phyloP scores from a whole-genome alignment of 2,888 invertebrate genomes.

The Anaspis maculata region DNA sequence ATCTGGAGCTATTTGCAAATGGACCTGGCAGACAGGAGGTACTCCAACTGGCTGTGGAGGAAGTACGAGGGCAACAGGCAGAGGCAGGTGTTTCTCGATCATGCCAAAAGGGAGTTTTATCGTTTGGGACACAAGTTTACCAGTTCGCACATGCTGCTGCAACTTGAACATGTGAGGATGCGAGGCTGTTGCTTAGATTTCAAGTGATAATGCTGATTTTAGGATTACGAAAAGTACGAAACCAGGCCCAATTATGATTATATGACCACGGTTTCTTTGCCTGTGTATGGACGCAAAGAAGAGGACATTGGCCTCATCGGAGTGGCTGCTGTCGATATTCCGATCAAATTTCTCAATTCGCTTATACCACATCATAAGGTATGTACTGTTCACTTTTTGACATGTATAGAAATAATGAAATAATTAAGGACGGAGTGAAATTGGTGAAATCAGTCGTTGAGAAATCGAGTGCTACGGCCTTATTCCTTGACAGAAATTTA shows the following conservation, averaged over 20 bases:
- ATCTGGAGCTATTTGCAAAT: slow-evolving; percentile 96
- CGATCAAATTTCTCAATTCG: slow-evolving; percentile 80
- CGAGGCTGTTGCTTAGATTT: slow-evolving; percentile 4
- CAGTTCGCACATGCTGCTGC: slow-evolving; percentile 25
- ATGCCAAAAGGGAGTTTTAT: slow-evolving; percentile 44
- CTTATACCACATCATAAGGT: slow-evolving; percentile 82
- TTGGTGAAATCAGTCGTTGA: too few species aligned
- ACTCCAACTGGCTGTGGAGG: slow-evolving; percentile 87
- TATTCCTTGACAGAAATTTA: too few species aligned
- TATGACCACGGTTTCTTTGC: slow-evolving; percentile 89
- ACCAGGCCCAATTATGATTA: slow-evolving; percentile 60
- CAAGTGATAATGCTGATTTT: slow-evolving; percentile 5
- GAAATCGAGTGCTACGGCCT: too few species aligned
- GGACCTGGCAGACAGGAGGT: slow-evolving; percentile 83
- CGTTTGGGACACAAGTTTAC: slow-evolving; percentile 22
- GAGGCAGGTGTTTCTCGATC: slow-evolving; percentile 61
- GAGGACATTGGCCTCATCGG: slow-evolving; percentile 71
- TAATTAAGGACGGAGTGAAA: too few species aligned
- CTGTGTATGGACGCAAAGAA: slow-evolving; percentile 78
- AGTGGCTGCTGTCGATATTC: slow-evolving; percentile 94
- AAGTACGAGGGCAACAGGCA: slow-evolving; percentile 74
- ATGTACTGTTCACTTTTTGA: slow-evolving; percentile 6
- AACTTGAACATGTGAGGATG: slow-evolving; percentile 27
- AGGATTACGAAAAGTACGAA: slow-evolving; percentile 40
- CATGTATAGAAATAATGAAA: too few species aligned